Percentiles rank a stretch among this genome's conserved stretches.
Conservation (phyloP, 2,888 invertebrate genomes). For the Eudasyphora cyanicolor region DNA sequence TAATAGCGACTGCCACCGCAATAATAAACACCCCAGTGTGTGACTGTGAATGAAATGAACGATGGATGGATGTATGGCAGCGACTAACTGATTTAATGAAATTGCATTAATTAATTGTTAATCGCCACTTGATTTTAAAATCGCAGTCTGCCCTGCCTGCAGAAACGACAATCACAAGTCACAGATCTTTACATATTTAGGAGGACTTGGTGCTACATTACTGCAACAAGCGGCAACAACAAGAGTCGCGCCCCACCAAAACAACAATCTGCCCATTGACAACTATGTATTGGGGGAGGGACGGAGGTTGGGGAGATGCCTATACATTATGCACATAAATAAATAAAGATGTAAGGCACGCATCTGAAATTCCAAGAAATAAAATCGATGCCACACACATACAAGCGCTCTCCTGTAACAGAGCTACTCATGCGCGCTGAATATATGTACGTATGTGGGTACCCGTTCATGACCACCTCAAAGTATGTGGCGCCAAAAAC, state of each 20-base stretch:
- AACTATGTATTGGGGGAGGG: no score
- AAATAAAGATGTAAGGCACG: conserved; percentile 66
- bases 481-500: conserved; percentile 45
- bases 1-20: not conserved
- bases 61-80: conserved; percentile 12
- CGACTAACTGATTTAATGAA: conserved; percentile 34
- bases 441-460: not conserved
- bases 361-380: conserved; percentile 61
- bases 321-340: conserved; percentile 31
- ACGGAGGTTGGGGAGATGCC: no score
- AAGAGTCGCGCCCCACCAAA: no score
- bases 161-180: not conserved
- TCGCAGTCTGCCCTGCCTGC: not conserved
- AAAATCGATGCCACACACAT: conserved; percentile 49
- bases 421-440: no score
- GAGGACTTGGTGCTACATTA: not conserved
- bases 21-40: not conserved
- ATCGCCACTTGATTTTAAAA: conserved; percentile 39
- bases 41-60: not conserved
- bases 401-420: not conserved
- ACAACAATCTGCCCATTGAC: no score
- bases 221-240: not conserved
- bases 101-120: conserved; percentile 56
- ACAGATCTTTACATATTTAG: conserved; percentile 37
- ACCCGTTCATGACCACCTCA: not conserved